Base-by-base conservation (phyloP, 2,797 vertebrate genomes). In the Antrozous pallidus region DNA sequence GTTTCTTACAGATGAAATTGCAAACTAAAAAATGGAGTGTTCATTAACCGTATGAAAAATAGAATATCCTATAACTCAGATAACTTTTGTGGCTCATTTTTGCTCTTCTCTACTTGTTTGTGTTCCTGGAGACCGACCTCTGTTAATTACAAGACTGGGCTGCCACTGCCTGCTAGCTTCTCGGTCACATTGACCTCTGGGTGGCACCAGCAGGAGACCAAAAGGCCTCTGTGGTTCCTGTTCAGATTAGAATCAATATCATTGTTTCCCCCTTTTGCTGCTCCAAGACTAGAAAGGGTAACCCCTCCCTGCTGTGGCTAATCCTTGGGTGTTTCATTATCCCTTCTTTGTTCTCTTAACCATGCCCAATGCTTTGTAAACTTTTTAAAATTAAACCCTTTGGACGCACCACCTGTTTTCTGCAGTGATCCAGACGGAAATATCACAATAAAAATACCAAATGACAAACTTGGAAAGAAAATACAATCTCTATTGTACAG, bases 241-340 rank as follows among this genome's bases (percentile, higher is more conserved):
- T 54, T 81, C n/a, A 54, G n/a, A 10, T 24, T 54, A n/a, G 38
- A 73, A n/a, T 87, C 42, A 9, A 22, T 42, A 26, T 49, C 6
- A 28, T n/a, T 12, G 8, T 56, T 67, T 54, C 24, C 38, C 2
- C 45, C 28, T 61, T 3, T 26, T 69, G 56, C 7, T 40, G 8
- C 79, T 82, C 17, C 6, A 45, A 73, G 49, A 36, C 33, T 79
- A 70, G 14, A 47, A 36, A 65, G 49, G 26, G 40, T 75, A 84
- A 83, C 26, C 56, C n/a, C 38, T 81, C 22, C 82, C 79, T 74
- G 63, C n/a, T 33, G 88, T n/a, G 42, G 56, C 38, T 97, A 95
- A 96, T 93, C 61, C 77, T 65, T 70, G 77, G 84, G 97, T 97
- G 97, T 97, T 95, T 96, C 91, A 97, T 97, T 97, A 97, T 65